phyloP scores from a whole-genome alignment of 2,888 invertebrate species.

The Pheosia tremula region DNA sequence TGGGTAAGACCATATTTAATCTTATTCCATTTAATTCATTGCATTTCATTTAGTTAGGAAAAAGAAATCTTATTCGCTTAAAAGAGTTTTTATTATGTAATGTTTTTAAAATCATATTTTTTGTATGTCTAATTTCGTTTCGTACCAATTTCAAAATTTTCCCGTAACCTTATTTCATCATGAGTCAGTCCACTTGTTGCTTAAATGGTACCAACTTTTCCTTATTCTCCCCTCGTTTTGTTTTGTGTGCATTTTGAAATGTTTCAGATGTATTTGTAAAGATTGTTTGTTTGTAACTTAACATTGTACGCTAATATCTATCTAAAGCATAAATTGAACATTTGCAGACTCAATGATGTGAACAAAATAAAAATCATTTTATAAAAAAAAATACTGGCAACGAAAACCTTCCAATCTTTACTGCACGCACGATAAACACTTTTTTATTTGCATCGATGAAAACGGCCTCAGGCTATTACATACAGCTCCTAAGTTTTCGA shows the following conservation, averaged over 20 bases:
- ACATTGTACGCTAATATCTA: not conserved
- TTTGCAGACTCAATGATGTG: not conserved
- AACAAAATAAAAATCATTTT: not conserved
- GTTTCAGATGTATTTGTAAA: not conserved
- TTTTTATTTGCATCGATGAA: slow-evolving; percentile 19
- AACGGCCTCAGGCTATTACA: slow-evolving; percentile 36
- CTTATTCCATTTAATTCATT: no score
- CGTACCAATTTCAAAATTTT: not conserved
- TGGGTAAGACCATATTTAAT: no score
- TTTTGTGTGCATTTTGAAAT: not conserved
- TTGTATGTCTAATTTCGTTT: not conserved
- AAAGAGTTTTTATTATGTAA: no score
- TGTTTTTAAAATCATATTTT: not conserved
- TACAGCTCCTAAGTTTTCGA: slow-evolving; percentile 63
- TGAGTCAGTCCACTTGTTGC: slow-evolving; percentile 5
- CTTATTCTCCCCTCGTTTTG: not conserved
- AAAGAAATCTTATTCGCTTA: no score
- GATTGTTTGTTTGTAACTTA: not conserved
- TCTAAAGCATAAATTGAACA: not conserved
- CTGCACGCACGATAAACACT: slow-evolving; percentile 7
- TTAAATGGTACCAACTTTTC: not conserved
- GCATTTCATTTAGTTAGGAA: no score
- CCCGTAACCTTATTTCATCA: not conserved
- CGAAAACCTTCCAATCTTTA: not conserved
- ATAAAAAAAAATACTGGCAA: not conserved